Percentiles rank a stretch among this genome's conserved stretches.
Evolutionary conservation across 2,113 vertebrate species (phyloP).

Genomic region (Indri indri): DNA sequence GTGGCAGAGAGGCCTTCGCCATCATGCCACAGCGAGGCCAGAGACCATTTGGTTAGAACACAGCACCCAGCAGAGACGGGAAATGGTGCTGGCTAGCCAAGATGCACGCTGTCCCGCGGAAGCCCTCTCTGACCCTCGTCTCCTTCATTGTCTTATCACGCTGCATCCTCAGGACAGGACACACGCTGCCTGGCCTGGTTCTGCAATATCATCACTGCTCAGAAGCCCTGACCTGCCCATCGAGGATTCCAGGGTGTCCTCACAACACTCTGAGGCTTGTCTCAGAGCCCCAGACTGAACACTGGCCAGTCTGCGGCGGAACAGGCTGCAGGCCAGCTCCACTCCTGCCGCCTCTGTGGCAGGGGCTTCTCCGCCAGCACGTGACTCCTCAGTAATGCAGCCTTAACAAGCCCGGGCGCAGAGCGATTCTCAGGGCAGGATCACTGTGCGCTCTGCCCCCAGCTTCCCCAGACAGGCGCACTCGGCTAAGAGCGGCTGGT

Average conservation of each 20-base stretch:
- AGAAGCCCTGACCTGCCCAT: neutral
- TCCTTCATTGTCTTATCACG: neutral
- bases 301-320: neutral
- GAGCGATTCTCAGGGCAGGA: neutral
- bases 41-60: neutral
- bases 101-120: neutral
- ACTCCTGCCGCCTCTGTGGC: neutral
- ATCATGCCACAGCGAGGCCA: neutral
- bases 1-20: neutral
- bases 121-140: neutral
- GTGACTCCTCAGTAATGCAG: neutral
- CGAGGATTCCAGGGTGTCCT: neutral
- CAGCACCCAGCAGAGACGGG: neutral
- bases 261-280: neutral
- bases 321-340: neutral
- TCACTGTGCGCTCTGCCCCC: neutral
- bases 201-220: neutral
- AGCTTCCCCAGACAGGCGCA: neutral
- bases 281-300: neutral
- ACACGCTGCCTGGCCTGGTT: neutral
- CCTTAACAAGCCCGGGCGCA: neutral
- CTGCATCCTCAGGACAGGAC: neutral
- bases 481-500: neutral
- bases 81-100: neutral
- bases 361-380: neutral